phyloP scores from a whole-genome alignment of 2,113 vertebrate species.

The Agapornis roseicollis region DNA sequence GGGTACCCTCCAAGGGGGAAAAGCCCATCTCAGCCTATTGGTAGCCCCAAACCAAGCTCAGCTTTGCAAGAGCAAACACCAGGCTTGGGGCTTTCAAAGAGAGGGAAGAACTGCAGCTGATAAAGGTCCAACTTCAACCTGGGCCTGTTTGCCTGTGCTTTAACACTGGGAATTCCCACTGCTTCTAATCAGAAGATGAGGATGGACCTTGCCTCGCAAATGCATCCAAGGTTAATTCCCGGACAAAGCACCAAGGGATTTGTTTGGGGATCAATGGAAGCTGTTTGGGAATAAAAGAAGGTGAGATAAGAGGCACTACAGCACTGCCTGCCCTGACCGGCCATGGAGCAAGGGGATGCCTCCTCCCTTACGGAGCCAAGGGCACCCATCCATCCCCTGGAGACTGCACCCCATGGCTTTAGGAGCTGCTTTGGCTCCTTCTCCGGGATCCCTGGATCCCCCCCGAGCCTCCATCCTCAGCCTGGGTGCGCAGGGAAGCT shows the following conservation, averaged over 20 bases:
- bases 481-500: not conserved
- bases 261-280: not conserved
- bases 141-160: not conserved
- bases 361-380: not conserved
- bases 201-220: not conserved
- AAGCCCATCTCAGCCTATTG: not conserved
- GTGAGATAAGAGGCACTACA: not conserved
- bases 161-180: not conserved
- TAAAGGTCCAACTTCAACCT: not conserved
- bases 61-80: not conserved
- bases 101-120: not conserved
- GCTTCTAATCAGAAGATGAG: not conserved
- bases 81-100: not conserved
- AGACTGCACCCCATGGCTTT: rapidly evolving
- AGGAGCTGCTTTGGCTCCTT: not conserved
- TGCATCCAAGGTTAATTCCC: not conserved
- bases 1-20: not conserved
- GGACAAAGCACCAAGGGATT: not conserved
- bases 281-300: not conserved
- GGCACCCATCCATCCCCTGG: not conserved
- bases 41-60: not conserved
- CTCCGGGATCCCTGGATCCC: rapidly evolving
- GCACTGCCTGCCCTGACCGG: not conserved
- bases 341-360: not conserved
- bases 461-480: not conserved